Conservation (phyloP, 2,888 invertebrate species). For the Copidosoma aretas region DNA sequence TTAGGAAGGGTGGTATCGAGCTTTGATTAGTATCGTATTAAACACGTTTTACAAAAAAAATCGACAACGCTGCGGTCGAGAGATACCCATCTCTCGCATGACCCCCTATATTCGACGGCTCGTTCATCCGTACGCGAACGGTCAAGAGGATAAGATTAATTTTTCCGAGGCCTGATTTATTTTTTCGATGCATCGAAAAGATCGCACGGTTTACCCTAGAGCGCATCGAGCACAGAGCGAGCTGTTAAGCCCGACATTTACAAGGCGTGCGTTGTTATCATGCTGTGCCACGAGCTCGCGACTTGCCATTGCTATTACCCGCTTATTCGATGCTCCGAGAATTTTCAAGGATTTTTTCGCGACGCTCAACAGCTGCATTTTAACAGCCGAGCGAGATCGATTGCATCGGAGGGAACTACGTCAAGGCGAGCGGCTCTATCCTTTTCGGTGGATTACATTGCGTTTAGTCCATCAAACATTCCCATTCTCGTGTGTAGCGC, state of each 20-base stretch:
- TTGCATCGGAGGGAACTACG: not conserved
- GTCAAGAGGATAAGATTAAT: constrained; percentile 8
- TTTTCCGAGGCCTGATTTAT: not conserved
- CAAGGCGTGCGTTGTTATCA: constrained; percentile 41
- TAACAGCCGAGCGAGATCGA: not conserved
- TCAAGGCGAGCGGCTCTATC: too few species aligned
- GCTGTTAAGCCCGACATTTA: constrained; percentile 35
- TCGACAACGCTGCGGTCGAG: not conserved
- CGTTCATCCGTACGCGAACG: not conserved
- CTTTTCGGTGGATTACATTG: not conserved
- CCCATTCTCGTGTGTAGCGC: too few species aligned
- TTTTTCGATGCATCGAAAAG: constrained; percentile 13
- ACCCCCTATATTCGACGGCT: not conserved
- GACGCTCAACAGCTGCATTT: not conserved
- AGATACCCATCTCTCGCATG: not conserved
- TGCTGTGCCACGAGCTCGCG: constrained; percentile 23
- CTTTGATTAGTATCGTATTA: constrained; percentile 22
- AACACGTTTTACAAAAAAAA: constrained; percentile 4
- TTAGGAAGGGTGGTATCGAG: not conserved
- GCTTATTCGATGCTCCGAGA: not conserved
- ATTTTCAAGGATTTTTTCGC: constrained; percentile 28
- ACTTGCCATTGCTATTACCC: not conserved
- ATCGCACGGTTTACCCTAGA: too few species aligned
- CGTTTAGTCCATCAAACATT: not conserved
- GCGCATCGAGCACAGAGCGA: constrained; percentile 6